Conservation (phyloP, 2,888 invertebrate genomes). For the Mystacides longicornis region DNA sequence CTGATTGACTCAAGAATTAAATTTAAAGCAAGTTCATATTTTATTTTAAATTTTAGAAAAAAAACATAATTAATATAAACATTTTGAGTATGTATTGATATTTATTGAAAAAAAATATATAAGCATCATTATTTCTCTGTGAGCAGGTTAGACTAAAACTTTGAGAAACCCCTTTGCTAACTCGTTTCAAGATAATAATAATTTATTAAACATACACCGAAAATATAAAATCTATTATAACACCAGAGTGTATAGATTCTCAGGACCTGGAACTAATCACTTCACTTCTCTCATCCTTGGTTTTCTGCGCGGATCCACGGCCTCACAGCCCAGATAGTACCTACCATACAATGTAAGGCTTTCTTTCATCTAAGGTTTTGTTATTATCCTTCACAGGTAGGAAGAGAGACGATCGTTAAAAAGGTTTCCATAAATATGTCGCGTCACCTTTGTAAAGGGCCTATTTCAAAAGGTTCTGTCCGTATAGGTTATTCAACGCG, state of each 20-base stretch:
- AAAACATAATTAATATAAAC: no score
- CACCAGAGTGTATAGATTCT: conserved; percentile 9
- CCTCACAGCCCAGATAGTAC: conserved; percentile 10
- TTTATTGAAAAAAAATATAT: no score
- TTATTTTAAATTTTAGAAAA: no score
- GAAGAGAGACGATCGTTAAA: no score
- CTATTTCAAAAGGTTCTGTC: conserved; percentile 12
- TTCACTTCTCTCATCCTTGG: background rate
- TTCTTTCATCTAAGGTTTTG: no score
- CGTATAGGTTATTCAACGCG: conserved; percentile 14
- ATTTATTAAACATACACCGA: background rate
- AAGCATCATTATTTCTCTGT: no score
- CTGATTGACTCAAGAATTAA: no score
- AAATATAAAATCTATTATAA: conserved; percentile 5
- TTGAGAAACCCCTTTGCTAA: background rate
- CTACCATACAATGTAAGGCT: conserved; percentile 12
- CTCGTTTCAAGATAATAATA: background rate
- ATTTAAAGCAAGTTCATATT: no score
- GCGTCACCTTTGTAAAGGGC: conserved; percentile 14
- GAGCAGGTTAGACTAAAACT: background rate
- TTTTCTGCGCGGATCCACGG: conserved; percentile 10
- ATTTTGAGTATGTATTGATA: no score
- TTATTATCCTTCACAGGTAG: conserved; percentile 9
- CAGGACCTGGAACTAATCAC: conserved; percentile 22
- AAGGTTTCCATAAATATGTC: conserved; percentile 17